Evolutionary conservation across 2,113 vertebrate genomes (phyloP).

Genomic region (Crotophaga sulcirostris): DNA sequence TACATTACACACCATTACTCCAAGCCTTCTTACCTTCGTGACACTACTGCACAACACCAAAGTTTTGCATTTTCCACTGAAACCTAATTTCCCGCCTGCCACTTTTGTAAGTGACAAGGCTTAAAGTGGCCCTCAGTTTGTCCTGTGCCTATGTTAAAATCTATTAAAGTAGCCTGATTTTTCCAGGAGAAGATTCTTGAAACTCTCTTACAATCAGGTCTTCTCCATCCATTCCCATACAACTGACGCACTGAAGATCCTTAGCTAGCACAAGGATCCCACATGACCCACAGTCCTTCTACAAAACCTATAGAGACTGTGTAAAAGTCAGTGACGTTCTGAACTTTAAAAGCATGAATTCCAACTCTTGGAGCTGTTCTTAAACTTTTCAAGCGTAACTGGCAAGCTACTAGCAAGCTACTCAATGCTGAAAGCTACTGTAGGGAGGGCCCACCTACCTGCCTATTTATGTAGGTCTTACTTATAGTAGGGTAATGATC

Average conservation of each 20-base stretch:
- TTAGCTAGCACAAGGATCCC: background rate
- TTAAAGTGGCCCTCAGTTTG: background rate
- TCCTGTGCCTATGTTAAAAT: background rate
- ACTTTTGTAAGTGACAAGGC: background rate
- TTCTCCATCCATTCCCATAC: background rate
- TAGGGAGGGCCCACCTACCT: background rate
- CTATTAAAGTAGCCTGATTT: background rate
- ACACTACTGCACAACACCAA: background rate
- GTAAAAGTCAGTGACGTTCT: background rate
- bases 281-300: background rate
- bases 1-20: fast-evolving
- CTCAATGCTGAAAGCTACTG: background rate
- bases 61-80: background rate
- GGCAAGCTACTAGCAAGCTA: background rate
- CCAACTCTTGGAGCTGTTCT: background rate
- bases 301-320: background rate
- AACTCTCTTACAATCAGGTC: background rate
- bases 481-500: background rate
- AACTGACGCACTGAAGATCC: background rate
- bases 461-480: background rate
- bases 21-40: background rate
- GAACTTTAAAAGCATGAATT: background rate
- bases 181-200: background rate
- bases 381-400: background rate
- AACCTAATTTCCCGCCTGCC: background rate